Evolutionary conservation across 1,140 invertebrate species (phyloP).

Genomic region (Acyrthosiphon pisum): DNA sequence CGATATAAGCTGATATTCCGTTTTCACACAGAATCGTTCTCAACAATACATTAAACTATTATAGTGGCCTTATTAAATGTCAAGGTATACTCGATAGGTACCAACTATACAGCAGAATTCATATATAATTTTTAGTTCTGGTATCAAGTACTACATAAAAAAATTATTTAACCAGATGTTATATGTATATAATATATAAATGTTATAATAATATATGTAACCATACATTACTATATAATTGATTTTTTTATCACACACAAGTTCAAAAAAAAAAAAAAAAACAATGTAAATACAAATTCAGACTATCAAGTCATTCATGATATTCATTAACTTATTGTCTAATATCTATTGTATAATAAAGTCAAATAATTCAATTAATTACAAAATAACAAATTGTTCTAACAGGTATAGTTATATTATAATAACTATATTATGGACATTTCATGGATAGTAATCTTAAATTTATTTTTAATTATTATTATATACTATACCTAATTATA

Average conservation of each 20-base stretch:
- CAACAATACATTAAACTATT: too few species aligned
- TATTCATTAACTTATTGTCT: neutral
- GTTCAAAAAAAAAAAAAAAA: neutral
- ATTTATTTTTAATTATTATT: neutral
- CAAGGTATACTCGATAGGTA: too few species aligned
- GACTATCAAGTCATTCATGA: neutral
- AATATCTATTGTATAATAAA: neutral
- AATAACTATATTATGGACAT: neutral
- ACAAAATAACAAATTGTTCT: neutral
- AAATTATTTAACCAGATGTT: neutral
- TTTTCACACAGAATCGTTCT: too few species aligned
- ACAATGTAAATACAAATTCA: neutral
- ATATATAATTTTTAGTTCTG: too few species aligned
- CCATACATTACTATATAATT: constrained; percentile 5
- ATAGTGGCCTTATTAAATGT: too few species aligned
- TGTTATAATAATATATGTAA: neutral
- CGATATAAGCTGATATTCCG: too few species aligned
- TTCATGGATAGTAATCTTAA: neutral
- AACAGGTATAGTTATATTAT: neutral
- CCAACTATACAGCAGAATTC: too few species aligned
- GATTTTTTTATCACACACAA: constrained; percentile 8
- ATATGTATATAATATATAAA: neutral
- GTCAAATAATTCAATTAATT: constrained; percentile 2
- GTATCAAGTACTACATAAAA: neutral
- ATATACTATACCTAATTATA: neutral